Percentiles rank a stretch among this genome's conserved stretches.
These are phyloP conservation scores for Sarcophaga caerulescens DNA, from an alignment of 2,888 invertebrate genomes.

Conservation along the genomic window DNA sequence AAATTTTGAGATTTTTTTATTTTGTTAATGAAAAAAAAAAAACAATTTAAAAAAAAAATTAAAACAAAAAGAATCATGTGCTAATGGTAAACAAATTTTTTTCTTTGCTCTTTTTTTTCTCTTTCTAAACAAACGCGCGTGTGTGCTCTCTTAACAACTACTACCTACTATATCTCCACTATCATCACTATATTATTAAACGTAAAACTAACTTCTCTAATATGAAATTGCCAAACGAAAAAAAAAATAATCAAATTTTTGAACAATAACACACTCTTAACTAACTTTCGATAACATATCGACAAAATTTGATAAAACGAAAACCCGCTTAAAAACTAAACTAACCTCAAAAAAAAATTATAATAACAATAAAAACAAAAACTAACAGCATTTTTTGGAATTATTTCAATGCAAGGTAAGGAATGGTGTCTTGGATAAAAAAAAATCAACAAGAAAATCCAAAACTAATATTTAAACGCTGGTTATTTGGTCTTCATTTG, in stretches of 20 bases:
- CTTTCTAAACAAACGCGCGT: conserved; percentile 73
- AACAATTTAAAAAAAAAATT: conserved; percentile 6
- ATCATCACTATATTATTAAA: conserved; percentile 65
- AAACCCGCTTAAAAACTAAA: conserved; percentile 42
- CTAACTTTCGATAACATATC: conserved; percentile 79
- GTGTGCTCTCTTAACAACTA: conserved; percentile 69
- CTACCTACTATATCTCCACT: conserved; percentile 47
- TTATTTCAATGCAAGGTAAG: conserved; percentile 99
- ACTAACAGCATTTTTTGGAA: conserved; percentile 97
- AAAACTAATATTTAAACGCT: conserved; percentile 73
- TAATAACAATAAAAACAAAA: conserved; percentile 68
- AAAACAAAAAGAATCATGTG: conserved; percentile 62
- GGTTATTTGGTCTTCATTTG: conserved; percentile 77
- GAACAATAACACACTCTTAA: conserved; percentile 66
- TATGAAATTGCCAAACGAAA: conserved; percentile 43
- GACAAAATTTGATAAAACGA: conserved; percentile 11
- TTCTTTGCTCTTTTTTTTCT: conserved; percentile 75
- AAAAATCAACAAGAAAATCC: conserved; percentile 76
- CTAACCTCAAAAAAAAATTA: conserved; percentile 63
- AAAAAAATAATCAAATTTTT: conserved; percentile 51
- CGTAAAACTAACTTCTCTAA: conserved; percentile 67
- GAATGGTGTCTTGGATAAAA: conserved; percentile 52
- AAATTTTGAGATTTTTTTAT: conserved; percentile 41
- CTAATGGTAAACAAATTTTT: conserved; percentile 70
- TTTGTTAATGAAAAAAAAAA: conserved; percentile 42